These are phyloP conservation scores for Cassiopea andromeda DNA, from an alignment of 30 jellyfish, hydroid and myxozoan species.

Conservation along the genomic window DNA sequence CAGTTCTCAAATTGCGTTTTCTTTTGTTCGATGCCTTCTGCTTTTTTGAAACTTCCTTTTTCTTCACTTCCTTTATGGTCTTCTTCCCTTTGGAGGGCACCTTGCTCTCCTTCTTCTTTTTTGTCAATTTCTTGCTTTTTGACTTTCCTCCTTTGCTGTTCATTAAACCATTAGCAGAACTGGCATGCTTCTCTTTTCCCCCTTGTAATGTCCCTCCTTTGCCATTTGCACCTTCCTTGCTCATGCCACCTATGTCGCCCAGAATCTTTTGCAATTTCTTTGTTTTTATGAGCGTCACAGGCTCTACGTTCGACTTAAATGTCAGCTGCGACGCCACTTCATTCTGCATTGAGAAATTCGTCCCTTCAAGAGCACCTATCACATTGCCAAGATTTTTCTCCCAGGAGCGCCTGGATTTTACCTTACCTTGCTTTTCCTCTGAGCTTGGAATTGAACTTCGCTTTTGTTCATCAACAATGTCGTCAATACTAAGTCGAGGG, in stretches of 20 bases:
- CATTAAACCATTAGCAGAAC: not conserved
- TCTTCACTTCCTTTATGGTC: not conserved
- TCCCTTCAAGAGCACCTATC: slow-evolving; percentile 55
- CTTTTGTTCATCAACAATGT: slow-evolving; percentile 64
- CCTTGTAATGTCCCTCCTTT: not conserved
- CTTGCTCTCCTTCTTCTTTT: slow-evolving; percentile 4
- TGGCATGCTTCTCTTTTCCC: not conserved
- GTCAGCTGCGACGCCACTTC: slow-evolving; percentile 59
- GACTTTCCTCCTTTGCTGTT: not conserved
- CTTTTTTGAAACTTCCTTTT: too few relatives aligned
- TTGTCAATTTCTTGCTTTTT: not conserved
- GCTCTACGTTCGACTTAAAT: slow-evolving; percentile 46
- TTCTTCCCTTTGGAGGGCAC: slow-evolving; percentile 3
- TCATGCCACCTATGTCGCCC: not conserved
- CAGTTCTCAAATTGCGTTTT: not conserved
- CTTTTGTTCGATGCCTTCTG: not conserved
- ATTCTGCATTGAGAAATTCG: slow-evolving; percentile 54
- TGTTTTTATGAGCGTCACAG: slow-evolving; percentile 4
- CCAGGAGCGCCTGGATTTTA: slow-evolving; percentile 52
- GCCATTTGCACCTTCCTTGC: not conserved
- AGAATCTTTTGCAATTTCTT: not conserved
- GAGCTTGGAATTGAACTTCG: slow-evolving; percentile 44
- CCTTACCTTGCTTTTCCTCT: not conserved
- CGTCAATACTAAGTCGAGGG: slow-evolving; percentile 34
- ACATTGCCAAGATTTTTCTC: slow-evolving; percentile 44